A percentile compares a stretch with the other conserved stretches of the same genome.
phyloP scores from a whole-genome alignment of 2,797 vertebrate genomes.

The Gymnoscopelus microlampas region DNA sequence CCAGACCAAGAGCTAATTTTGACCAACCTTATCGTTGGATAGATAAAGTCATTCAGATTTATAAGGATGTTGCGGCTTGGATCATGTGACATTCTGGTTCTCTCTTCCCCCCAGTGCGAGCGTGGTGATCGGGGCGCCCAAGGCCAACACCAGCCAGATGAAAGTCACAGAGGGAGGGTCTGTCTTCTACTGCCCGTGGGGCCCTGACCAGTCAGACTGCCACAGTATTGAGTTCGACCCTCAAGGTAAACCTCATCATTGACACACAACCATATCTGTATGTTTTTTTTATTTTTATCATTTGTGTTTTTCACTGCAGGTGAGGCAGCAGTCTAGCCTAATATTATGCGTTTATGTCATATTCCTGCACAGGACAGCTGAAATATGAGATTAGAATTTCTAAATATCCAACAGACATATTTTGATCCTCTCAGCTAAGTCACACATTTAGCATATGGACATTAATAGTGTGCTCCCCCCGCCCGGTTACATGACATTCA shows the following conservation, averaged over 20 bases:
- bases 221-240: constrained; percentile 85
- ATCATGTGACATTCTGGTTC: constrained; percentile 27
- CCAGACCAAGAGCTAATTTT: constrained; percentile 39
- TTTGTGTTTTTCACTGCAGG: too few species aligned
- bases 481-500: not conserved
- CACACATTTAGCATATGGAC: not conserved
- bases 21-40: not conserved
- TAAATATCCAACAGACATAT: not conserved
- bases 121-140: constrained; percentile 91
- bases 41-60: constrained; percentile 18
- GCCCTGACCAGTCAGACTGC: constrained; percentile 67
- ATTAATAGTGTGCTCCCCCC: too few species aligned
- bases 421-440: not conserved
- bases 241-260: constrained; percentile 78
- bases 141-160: constrained; percentile 86
- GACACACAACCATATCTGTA: not conserved
- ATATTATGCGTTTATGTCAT: too few species aligned
- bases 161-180: constrained; percentile 87
- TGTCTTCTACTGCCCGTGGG: constrained; percentile 93
- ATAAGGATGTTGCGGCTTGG: constrained; percentile 27
- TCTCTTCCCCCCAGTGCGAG: constrained; percentile 79
- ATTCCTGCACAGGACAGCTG: too few species aligned
- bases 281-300: too few species aligned
- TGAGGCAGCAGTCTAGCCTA: too few species aligned
- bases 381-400: too few species aligned